phyloP scores from a whole-genome alignment of 2,888 invertebrate genomes.

The Conchocele bisecta region DNA sequence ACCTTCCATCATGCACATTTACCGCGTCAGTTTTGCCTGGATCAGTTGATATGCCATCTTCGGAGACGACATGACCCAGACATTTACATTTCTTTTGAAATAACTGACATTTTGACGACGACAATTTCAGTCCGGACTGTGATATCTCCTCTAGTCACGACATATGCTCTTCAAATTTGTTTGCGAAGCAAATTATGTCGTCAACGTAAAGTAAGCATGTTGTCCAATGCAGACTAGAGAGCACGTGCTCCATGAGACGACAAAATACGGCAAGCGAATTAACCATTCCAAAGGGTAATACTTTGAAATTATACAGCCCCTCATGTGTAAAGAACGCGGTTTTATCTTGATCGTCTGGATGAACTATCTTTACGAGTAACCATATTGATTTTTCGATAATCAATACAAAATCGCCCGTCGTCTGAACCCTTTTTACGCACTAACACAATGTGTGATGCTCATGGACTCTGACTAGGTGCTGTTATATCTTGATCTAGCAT shows the following conservation, averaged over 20 bases:
- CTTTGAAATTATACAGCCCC: constrained; percentile 2
- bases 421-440: too few relatives aligned
- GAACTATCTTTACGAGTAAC: too few relatives aligned
- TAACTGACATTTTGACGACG: constrained; percentile 41
- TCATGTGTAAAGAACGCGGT: neutral
- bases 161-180: neutral
- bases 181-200: constrained; percentile 4
- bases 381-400: too few relatives aligned
- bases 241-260: neutral
- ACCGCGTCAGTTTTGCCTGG: constrained; percentile 37
- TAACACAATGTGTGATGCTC: too few relatives aligned
- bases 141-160: constrained; percentile 1
- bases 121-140: constrained; percentile 43
- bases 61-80: constrained; percentile 48
- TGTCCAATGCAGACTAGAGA: neutral
- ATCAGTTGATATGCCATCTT: constrained; percentile 39
- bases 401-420: too few relatives aligned
- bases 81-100: constrained; percentile 39
- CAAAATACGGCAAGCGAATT: neutral
- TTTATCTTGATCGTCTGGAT: neutral
- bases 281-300: neutral
- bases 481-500: too few relatives aligned
- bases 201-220: neutral
- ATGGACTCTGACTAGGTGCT: too few relatives aligned
- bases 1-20: neutral